A percentile compares a stretch with the other conserved stretches of the same genome.
These are phyloP conservation scores for Epizoanthus rinbou DNA, from an alignment of 92 coral and sea anemone species.

Conservation along the genomic window DNA sequence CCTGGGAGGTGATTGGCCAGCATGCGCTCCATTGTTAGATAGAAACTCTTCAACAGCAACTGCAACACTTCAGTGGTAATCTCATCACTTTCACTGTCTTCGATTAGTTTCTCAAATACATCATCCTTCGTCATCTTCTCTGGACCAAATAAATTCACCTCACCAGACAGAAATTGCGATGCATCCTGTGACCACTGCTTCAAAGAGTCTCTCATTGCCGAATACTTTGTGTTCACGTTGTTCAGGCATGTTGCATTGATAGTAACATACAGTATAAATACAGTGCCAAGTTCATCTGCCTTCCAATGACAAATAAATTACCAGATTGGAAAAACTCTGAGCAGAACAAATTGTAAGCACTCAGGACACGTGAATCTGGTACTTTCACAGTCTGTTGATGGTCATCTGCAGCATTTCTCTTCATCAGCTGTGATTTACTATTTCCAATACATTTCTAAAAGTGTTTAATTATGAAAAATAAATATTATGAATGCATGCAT, in stretches of 20 bases:
- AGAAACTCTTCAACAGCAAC: constrained; percentile 23
- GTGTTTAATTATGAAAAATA: no score
- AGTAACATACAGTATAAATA: no score
- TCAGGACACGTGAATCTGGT: constrained; percentile 7
- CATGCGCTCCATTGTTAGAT: constrained; percentile 15
- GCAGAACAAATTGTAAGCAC: constrained; percentile 17
- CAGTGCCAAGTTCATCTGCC: no score
- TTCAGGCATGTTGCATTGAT: background rate
- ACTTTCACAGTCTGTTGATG: background rate
- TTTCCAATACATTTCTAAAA: no score
- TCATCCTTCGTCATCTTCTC: constrained; percentile 7
- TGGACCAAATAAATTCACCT: constrained; percentile 14
- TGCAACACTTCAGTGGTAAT: constrained; percentile 40
- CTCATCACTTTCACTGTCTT: constrained; percentile 24
- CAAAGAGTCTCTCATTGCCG: constrained; percentile 36
- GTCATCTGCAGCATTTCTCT: no score
- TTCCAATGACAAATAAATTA: background rate
- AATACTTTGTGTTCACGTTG: constrained; percentile 38
- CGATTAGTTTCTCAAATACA: constrained; percentile 43
- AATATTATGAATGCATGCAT: no score
- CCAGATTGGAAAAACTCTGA: constrained; percentile 35
- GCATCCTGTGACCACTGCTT: constrained; percentile 49
- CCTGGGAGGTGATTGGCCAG: constrained; percentile 29
- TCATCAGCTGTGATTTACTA: no score
- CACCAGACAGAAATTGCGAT: constrained; percentile 33